Evolutionary conservation across 2,797 vertebrate genomes (phyloP).

Genomic region (Enteromius trimaculatus): DNA sequence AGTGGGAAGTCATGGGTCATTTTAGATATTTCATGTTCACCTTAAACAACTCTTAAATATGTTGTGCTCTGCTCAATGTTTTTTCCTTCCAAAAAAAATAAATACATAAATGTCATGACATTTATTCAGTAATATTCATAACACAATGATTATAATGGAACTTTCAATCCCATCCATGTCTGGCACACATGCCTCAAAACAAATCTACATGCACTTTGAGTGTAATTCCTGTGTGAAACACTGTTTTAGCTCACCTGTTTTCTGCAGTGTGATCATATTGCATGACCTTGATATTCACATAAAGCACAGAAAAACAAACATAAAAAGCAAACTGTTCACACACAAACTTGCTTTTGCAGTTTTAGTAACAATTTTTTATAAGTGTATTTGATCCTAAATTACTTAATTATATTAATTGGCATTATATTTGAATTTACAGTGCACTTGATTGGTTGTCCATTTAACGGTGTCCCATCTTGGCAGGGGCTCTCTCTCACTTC

Average conservation of each 20-base stretch:
- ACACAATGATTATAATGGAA: slow-evolving; percentile 20
- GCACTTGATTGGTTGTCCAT: slow-evolving; percentile 27
- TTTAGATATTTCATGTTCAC: neutral
- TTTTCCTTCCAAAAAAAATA: neutral
- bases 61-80: neutral
- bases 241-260: slow-evolving; percentile 7
- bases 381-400: slow-evolving; percentile 2
- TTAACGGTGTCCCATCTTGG: neutral
- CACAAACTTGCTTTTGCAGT: neutral
- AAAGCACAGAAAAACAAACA: slow-evolving; percentile 29
- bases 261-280: slow-evolving; percentile 14
- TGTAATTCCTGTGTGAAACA: neutral
- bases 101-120: slow-evolving; percentile 24
- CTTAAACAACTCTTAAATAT: neutral
- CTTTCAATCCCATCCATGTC: neutral
- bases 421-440: slow-evolving; percentile 52
- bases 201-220: slow-evolving; percentile 20
- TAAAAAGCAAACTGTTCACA: neutral
- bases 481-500: slow-evolving; percentile 79
- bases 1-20: neutral
- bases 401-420: slow-evolving; percentile 53
- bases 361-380: neutral
- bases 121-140: slow-evolving; percentile 47
- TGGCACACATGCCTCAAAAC: neutral
- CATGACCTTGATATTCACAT: slow-evolving; percentile 32